Evolutionary conservation across 92 coral and sea anemone genomes (phyloP), one percentile per base, ranked within the genome.

Genomic region (Hydrozoanthus gracilis): DNA sequence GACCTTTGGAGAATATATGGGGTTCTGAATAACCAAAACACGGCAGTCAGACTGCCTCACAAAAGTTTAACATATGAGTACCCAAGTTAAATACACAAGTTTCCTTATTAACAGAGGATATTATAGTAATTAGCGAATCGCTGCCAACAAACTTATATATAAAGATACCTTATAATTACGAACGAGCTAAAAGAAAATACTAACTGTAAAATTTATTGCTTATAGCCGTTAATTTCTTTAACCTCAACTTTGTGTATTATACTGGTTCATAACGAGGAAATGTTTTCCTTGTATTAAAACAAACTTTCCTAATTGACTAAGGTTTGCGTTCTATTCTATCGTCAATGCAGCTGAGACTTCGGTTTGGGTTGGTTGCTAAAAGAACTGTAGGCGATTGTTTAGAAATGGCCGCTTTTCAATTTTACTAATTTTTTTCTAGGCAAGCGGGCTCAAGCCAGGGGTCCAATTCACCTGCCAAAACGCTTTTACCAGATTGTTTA

Each of bases 101-200:
- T 80, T 70, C 85, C 39, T 49, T 80, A 65, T 80, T 80, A 80
- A 80, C 48, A 16, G 10, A 78, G 71, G 85, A 80, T 80, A 80
- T 76, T 51, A 80, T 80, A 80, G 85, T 80, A 80, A 80, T 80
- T 80, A 80, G 85, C 60, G 85, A 80, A 80, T 80, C 73, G 85
- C 74, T 80, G 50, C 85, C 85, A 80, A 66, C 73, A 79, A 47
- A 16, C 55, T 46, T 5, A 45, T 13, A 58, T 64, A 64, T 27
- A 27, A 27, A 27, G 39, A 27, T 44, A 64, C 85, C 74, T 64
- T 44, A 65, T 66, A 80, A 80, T 80, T 80, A 80, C 47, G 60
- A 64, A 51, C 85, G 54, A 9, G 51, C 60, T 66, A 76, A 76
- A 54, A 76, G 62, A 54, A 27, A 52, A 51, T 17, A 51, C 5